Percentiles rank a stretch among this genome's conserved stretches.
Evolutionary conservation across 2,797 vertebrate genomes (phyloP).

Genomic region (Aplochiton taeniatus): DNA sequence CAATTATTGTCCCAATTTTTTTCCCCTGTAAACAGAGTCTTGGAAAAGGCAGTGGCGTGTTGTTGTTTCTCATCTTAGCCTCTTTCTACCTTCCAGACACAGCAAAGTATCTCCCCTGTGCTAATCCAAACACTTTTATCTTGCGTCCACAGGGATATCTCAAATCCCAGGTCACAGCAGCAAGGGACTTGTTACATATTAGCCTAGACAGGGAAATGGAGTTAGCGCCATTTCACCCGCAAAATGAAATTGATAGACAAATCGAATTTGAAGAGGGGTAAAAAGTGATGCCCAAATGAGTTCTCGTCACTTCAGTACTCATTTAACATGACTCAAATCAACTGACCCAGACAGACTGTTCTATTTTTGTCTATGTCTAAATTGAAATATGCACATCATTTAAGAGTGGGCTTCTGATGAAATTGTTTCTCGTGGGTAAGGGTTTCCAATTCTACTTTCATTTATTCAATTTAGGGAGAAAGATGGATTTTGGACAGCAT

Average conservation of each 20-base stretch:
- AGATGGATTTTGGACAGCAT: conserved; percentile 55
- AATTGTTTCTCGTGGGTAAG: conserved; percentile 49
- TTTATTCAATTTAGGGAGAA: conserved; percentile 60
- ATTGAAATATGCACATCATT: conserved; percentile 70
- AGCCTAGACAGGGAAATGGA: conserved; percentile 25
- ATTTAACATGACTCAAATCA: conserved; percentile 46
- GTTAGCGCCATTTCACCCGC: conserved; percentile 6
- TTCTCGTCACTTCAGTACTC: conserved; percentile 26
- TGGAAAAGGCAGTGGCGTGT: conserved; percentile 15
- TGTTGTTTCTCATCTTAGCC: conserved; percentile 14
- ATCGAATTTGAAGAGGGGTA: conserved; percentile 31
- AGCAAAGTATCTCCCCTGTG: conserved; percentile 22
- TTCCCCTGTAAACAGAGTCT: conserved; percentile 32
- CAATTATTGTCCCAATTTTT: conserved; percentile 30
- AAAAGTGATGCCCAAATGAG: conserved; percentile 29
- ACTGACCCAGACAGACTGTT: conserved; percentile 34
- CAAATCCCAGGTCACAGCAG: conserved; percentile 19
- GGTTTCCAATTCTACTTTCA: conserved; percentile 50
- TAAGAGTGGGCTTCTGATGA: conserved; percentile 56
- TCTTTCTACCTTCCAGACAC: conserved; percentile 30
- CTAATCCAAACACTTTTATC: conserved; percentile 37
- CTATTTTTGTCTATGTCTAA: conserved; percentile 60
- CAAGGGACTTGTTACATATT: conserved; percentile 14
- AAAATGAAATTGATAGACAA: neutral
- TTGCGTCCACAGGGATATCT: conserved; percentile 7